Evolutionary conservation across 2,797 vertebrate genomes (phyloP), one percentile per base, ranked within the genome.

Genomic region (Sebastolobus altivelis): DNA sequence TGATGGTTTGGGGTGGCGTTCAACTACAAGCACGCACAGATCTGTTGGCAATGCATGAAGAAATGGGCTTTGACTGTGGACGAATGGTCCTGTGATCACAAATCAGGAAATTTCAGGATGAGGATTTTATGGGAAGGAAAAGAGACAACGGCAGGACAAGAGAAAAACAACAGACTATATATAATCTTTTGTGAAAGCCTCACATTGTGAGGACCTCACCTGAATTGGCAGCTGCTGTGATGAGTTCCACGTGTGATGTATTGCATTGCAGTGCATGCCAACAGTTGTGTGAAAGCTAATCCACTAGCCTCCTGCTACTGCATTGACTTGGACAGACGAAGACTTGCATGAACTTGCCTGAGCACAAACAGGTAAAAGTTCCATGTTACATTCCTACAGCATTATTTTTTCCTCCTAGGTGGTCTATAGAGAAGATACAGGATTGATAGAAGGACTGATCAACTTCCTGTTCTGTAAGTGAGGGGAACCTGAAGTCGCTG

Each of bases 371-470:
- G 40, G 58, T 66, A 59, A 78, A 81, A 63, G 22, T 22, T 82
- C 37, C 20, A 60, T 55, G 69, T 86, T 55, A 78, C 76, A 89
- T 87, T 88, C 73, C 84, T 81, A 70, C 76, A 88, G 62, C 72
- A 7, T 79, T 60, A 54, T 86, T 77, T 85, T 83, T 61, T 79
- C 79, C 79, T 81, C 70, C 75, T 87, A 95, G 94, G 92, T 93
- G 89, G 38, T 69, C 58, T 71, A 66, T 95, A 93, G 81, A 91
- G 82, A 90, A 79, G 82, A 81, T 52, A 49, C 60, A 72, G 65
- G 74, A 76, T 18, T 75, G 29, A 62, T 61, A 35, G 22, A 66
- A 81, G 43, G 80, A 76, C 29, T 71, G 80, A 71, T 80, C 65
- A 43, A 25, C 46, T 14, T 77, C 33, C 58, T 69, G n/a, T 18